A percentile compares a stretch with the other conserved stretches of the same genome.
phyloP scores from a whole-genome alignment of 2,113 vertebrate species.

The Nothoprocta pentlandii region DNA sequence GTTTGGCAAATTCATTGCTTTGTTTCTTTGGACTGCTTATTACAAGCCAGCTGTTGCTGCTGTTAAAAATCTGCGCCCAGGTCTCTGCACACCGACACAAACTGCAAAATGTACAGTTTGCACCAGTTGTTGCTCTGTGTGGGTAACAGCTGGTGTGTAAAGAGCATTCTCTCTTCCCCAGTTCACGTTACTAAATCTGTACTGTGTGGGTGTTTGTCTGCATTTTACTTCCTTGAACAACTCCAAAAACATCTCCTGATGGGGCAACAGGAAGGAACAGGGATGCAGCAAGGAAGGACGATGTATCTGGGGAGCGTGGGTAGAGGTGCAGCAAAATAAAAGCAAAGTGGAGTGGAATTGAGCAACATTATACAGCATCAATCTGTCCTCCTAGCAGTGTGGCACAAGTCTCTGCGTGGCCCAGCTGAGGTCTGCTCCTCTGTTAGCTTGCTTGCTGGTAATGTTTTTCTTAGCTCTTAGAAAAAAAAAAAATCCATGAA shows the following conservation, averaged over 20 bases:
- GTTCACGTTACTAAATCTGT: background rate
- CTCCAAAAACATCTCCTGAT: background rate
- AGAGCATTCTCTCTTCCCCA: background rate
- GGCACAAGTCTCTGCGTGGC: background rate
- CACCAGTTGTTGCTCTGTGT: background rate
- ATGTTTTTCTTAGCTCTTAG: background rate
- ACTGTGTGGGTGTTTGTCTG: background rate
- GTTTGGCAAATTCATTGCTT: background rate
- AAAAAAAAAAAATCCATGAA: background rate
- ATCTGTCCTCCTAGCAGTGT: background rate
- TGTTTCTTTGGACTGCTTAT: background rate
- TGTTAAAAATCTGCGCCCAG: background rate
- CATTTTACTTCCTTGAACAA: background rate
- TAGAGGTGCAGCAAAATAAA: background rate
- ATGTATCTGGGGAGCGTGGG: background rate
- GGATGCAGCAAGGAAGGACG: background rate
- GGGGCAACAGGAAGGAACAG: background rate
- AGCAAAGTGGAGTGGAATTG: fast-evolving
- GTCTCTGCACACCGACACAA: background rate
- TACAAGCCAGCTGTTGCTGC: background rate
- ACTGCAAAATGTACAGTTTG: background rate
- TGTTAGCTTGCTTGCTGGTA: background rate
- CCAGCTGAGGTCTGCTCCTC: background rate
- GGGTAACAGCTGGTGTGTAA: background rate
- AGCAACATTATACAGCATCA: fast-evolving